Evolutionary conservation across 2,797 vertebrate species (phyloP).

Genomic region (Pangasius sanitwongsei): DNA sequence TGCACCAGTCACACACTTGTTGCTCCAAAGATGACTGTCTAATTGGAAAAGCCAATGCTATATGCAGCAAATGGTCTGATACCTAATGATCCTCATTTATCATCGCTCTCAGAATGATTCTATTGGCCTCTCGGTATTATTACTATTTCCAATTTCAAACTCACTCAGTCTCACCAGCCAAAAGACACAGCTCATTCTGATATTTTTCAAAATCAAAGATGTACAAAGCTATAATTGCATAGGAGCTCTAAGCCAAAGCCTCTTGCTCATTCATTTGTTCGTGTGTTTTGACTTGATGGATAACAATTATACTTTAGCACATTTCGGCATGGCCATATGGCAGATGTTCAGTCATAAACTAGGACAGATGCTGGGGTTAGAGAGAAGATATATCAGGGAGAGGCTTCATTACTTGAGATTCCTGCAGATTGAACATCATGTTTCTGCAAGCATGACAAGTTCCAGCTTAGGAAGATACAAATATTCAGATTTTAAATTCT

Average conservation of each 20-base stretch:
- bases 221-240: neutral
- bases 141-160: neutral
- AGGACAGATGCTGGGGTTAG: constrained; percentile 19
- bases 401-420: neutral
- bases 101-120: constrained; percentile 2
- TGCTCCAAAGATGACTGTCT: neutral
- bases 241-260: neutral
- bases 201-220: neutral
- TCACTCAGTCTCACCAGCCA: neutral
- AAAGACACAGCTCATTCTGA: neutral
- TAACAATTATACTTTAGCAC: constrained; percentile 15
- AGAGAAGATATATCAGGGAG: constrained; percentile 5
- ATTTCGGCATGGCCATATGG: neutral
- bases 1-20: neutral
- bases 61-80: neutral
- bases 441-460: neutral
- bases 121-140: neutral
- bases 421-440: neutral
- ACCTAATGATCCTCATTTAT: constrained; percentile 10
- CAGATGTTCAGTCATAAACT: constrained; percentile 18
- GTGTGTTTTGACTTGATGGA: constrained; percentile 3
- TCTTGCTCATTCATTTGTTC: neutral
- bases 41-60: constrained; percentile 14
- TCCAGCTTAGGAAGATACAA: neutral
- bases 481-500: neutral